Evolutionary conservation across 1,140 invertebrate genomes (phyloP).

Genomic region (Macrobrachium rosenbergii): DNA sequence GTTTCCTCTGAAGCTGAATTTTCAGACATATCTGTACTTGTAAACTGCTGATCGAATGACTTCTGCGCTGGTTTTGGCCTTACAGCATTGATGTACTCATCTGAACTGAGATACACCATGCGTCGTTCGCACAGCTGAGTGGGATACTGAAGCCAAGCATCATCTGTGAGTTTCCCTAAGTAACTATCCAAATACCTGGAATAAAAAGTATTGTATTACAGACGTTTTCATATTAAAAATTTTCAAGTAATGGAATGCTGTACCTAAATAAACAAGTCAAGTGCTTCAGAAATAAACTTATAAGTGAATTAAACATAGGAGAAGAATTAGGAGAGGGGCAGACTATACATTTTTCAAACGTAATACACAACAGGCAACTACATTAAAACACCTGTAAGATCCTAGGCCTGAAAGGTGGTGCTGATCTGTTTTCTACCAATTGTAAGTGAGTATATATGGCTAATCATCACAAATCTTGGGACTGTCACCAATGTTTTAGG

Average conservation of each 20-base stretch:
- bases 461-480: no score
- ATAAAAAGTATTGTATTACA: background rate
- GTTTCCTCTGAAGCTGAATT: no score
- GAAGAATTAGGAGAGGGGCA: no score
- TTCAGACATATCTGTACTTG: background rate
- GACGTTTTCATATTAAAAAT: background rate
- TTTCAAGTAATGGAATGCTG: background rate
- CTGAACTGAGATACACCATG: conserved; percentile 42
- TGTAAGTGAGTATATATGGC: no score
- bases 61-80: conserved; percentile 3
- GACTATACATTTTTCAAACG: no score
- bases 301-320: no score
- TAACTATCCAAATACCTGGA: conserved; percentile 54
- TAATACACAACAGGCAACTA: background rate
- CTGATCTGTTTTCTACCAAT: no score
- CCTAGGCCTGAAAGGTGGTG: background rate
- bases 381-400: background rate
- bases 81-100: conserved; percentile 43
- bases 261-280: background rate
- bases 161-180: conserved; percentile 51
- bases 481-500: no score
- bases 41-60: background rate
- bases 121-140: conserved; percentile 13
- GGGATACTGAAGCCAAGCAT: conserved; percentile 57
- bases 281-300: background rate